Base-by-base conservation (phyloP, 2,113 vertebrate species). In the Cyanistes caeruleus region DNA sequence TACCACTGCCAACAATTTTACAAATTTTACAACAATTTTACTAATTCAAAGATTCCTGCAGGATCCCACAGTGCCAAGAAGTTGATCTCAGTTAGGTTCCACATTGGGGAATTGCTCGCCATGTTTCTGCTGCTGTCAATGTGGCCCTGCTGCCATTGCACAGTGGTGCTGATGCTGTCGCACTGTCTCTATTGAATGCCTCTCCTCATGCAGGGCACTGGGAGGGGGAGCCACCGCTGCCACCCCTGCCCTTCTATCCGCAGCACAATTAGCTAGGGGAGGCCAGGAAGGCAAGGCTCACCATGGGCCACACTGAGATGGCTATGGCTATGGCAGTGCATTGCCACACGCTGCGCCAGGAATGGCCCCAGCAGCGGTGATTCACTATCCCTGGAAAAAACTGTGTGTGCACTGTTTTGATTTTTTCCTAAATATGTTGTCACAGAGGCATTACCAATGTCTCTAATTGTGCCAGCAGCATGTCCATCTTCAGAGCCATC, bases 261-360 rank as follows among this genome's bases (percentile, higher is more conserved):
- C 10, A 35, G 24, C 33, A 25, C 6, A 7, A 33, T 20, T 68
- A 30, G 44, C 17, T 28, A 21, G 18, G 33, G 25, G 33, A 5
- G 17, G 24, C 65, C 33, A 35, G 33, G 33, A 0, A 3, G 33
- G 46, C 24, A 15, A 21, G 13, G 46, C n/a, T 68, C 3, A 0
- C 65, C 1, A 3, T 6, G 4, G 65, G 33, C 44, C 0, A 1
- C 25, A 15, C n/a, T 5, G 1, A 49, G 46, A 35, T 37, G 65
- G 46, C 44, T 20, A 17, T 11, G 20, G 67, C 18, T 35, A 21
- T 1, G 1, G 25, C 7, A 5, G 23, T 48, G 13, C 23, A 68
- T 68, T 14, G 18, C 24, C 27, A 27, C 25, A 15, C 4, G 10
- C 18, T 11, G 8, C 3, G 2, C 33, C 23, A 10, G 65, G 17